Base-by-base conservation (phyloP, 2,888 invertebrate genomes). In the Melanargia galathea region DNA sequence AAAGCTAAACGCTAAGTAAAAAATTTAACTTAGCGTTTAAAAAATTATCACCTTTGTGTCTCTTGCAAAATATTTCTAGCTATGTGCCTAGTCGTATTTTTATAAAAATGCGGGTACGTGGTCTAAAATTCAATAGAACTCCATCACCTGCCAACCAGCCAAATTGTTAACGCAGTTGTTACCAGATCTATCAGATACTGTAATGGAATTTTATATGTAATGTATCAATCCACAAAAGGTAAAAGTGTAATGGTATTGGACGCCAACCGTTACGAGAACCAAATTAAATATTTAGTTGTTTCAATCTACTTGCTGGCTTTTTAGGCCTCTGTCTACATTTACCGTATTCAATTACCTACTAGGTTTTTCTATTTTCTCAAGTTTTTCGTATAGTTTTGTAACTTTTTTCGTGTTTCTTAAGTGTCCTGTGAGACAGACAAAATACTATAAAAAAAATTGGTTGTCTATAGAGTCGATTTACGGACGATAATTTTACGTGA, bases 121-220 rank as follows among this genome's bases (percentile, higher is more conserved):
- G 30, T 8, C 1, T 30, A 30, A 30, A 30, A 30, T 30, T 6
- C 30, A 30, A 30, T 30, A 30, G 6, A n/a, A n/a, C 13, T 6
- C 40, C 6, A 40, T 13, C n/a, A 20, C 45, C 20, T 10, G 20
- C 8, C 8, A 10, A 45, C 8, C 20, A 45, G 8, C 45, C 20
- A 45, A 18, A 8, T 46, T 46, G 22, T 13, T 46, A 38, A 45
- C 24, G 18, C 13, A 22, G 2, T 22, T 46, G 45, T 18, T 1
- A 26, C 49, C 7, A 49, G 16, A 6, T 30, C 7, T 16, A 4
- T 30, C 13, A 30, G 49, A 30, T 30, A n/a, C n/a, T n/a, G n/a
- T n/a, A 49, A 49, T 49, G 30, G 49, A 49, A 49, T 49, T 49
- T 49, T 26, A 49, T 49, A 49, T 30, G 49, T 49, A 49, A 49